Percentiles rank a stretch among this genome's conserved stretches.
Conservation (phyloP, 2,888 invertebrate genomes). For the Dorcus hopei region DNA sequence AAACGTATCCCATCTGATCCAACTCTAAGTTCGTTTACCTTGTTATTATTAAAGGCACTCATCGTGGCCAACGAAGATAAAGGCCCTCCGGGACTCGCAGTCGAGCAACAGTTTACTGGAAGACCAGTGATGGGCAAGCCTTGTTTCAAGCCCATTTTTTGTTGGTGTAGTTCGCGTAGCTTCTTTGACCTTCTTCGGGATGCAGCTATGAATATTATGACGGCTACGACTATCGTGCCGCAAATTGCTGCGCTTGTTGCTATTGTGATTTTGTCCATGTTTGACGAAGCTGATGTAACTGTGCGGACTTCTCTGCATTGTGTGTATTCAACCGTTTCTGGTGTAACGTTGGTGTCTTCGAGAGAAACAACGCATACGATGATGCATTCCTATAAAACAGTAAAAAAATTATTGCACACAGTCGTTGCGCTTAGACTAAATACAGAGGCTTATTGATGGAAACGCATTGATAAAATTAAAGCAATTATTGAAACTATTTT, state of each 20-base stretch:
- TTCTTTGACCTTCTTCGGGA: conserved; percentile 76
- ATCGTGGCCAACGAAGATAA: conserved; percentile 79
- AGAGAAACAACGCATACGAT: conserved; percentile 90
- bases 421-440: neutral
- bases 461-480: too few relatives aligned
- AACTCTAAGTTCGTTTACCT: conserved; percentile 52
- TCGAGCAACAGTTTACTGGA: conserved; percentile 77
- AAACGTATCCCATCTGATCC: neutral
- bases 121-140: conserved; percentile 69
- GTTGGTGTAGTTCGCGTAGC: conserved; percentile 68
- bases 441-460: neutral
- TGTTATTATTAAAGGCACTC: conserved; percentile 80
- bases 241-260: conserved; percentile 91
- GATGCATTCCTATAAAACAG: conserved; percentile 73
- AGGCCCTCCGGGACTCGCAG: conserved; percentile 76
- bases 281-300: conserved; percentile 75
- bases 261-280: conserved; percentile 94
- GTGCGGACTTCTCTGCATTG: conserved; percentile 90
- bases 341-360: conserved; percentile 84
- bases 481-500: too few relatives aligned
- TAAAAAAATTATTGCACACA: neutral
- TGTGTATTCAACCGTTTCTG: conserved; percentile 78
- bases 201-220: conserved; percentile 85
- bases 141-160: conserved; percentile 57
- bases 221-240: conserved; percentile 86